Evolutionary conservation across 2,113 vertebrate species (phyloP), one percentile per base, ranked within the genome.

Genomic region (Peromyscus maniculatus): DNA sequence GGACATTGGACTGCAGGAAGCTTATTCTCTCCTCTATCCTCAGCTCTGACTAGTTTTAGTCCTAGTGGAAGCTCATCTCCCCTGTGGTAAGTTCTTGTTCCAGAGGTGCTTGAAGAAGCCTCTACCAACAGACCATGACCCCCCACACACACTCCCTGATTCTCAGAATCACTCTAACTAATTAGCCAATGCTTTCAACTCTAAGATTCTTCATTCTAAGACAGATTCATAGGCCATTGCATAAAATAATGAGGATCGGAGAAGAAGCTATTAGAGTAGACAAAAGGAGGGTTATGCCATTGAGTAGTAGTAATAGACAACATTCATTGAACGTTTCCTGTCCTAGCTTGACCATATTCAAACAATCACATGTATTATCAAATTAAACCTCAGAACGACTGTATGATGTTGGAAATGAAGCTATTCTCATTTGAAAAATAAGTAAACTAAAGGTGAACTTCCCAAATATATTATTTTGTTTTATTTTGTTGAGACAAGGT

Each of bases 191-290:
- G 28, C 43, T 89, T 74, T 82, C 16, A 64, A 66, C 16, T 74
- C 5, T 82, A 87, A 92, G 62, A 82, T 16, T 94, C 55, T 92
- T 72, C 82, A 83, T 77, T 90, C 24, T 87, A 72, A 92, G 55
- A 49, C 21, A 46, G 57, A 80, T 66, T 86, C n/a, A 55, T 84
- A 86, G 57, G 3, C 39, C 89, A 31, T 33, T 26, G 4, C 28
- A 55, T 46, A 55, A 24, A 24, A 46, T 39, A 57, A 80, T 21
- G 87, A 83, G 5, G 22, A 43, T 1, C n/a, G 19, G 46, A 67
- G 22, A 89, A 39, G 15, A 36, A 91, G 31, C 22, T n/a, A 46
- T 55, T 33, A 80, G 39, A 21, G 31, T 75, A 83, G 26, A 52
- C 4, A 7, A 55, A 80, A 71, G 39, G 28, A 59, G 43, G 2